Evolutionary conservation across 1,140 invertebrate species (phyloP).

Genomic region (Druon quercuslanigerum): DNA sequence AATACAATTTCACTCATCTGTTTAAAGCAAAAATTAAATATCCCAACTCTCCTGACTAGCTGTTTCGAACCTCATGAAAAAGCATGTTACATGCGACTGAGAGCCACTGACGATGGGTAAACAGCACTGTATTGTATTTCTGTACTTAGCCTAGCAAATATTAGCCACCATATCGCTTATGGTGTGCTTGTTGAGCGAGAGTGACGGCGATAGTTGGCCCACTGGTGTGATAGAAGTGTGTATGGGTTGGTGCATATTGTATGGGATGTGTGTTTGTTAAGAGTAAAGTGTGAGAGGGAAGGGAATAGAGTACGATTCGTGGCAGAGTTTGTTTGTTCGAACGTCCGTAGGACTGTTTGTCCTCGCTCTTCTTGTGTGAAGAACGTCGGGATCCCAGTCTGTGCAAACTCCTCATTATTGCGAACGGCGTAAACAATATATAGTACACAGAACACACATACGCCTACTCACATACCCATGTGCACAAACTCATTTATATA

Average conservation of each 20-base stretch:
- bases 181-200: constrained; percentile 64
- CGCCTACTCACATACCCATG: constrained; percentile 31
- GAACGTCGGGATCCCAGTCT: constrained; percentile 70
- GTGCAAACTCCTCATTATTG: constrained; percentile 73
- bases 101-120: constrained; percentile 51
- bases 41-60: too few relatives aligned
- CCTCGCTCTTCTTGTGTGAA: constrained; percentile 64
- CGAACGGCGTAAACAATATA: constrained; percentile 63
- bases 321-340: constrained; percentile 65
- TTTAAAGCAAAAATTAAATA: too few relatives aligned
- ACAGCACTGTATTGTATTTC: constrained; percentile 69
- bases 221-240: not conserved
- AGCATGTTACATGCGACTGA: constrained; percentile 38
- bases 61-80: not conserved
- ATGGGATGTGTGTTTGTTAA: not conserved
- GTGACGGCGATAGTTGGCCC: constrained; percentile 10
- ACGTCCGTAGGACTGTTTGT: constrained; percentile 62
- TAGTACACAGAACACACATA: constrained; percentile 50
- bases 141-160: constrained; percentile 72
- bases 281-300: constrained; percentile 22
- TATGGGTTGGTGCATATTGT: constrained; percentile 9
- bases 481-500: not conserved
- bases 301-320: constrained; percentile 54
- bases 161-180: constrained; percentile 75
- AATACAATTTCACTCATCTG: too few relatives aligned